Evolutionary conservation across 2,797 vertebrate genomes (phyloP), one percentile per base, ranked within the genome.

Genomic region (Alfaro cultratus): DNA sequence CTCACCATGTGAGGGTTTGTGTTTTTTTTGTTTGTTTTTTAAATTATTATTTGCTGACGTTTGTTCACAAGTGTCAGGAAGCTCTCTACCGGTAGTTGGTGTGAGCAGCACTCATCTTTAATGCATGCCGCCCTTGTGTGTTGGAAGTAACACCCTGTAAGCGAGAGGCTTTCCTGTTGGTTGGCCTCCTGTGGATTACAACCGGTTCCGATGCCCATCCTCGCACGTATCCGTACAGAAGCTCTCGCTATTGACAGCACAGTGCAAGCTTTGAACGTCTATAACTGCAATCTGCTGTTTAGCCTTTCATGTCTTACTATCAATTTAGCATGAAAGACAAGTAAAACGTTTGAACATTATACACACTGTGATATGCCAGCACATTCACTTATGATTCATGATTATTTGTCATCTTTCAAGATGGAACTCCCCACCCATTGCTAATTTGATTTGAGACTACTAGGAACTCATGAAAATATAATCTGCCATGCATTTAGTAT

Each of bases 61-160:
- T 36, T 72, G 77, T 71, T 62, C 76, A 39, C 47, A 34, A 64
- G 78, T 82, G 87, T 76, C 57, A 79, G 67, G 26, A 80, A 83
- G 55, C 64, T 88, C 75, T 86, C 76, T 78, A 71, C 76, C 60
- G 74, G 78, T 80, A 45, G 86, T 83, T 86, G 78, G 79, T 80
- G 77, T 78, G 84, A 86, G 84, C 57, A 68, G 62, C 78, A 81
- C 81, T 92, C 90, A 92, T 94, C 85, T 92, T 91, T 93, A 91
- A 93, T 94, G 85, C 88, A 93, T 92, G 83, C 72, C 85, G 73
- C 83, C 55, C 80, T 74, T 73, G 47, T 83, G 82, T 89, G 39
- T 76, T 67, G 79, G 79, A 89, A 83, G 83, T 77, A 90, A 84
- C 88, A 86, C 80, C 78, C 77, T 86, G 74, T 34, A 76, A 89